Evolutionary conservation across 2,797 vertebrate species (phyloP), one percentile per base, ranked within the genome.

Genomic region (Chloroceryle inda): DNA sequence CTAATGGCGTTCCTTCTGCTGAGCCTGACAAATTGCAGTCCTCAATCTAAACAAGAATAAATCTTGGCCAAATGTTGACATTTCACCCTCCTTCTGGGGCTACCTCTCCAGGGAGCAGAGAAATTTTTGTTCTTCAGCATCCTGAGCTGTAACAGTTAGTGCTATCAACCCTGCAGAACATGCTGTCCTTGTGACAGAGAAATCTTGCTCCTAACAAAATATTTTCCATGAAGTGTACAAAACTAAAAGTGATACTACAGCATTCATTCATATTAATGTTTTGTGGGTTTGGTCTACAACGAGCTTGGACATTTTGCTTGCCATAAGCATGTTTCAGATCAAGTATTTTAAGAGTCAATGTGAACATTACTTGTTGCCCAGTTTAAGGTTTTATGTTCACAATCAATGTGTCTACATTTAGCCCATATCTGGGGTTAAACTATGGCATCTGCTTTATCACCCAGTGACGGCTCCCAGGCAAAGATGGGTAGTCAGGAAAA

Each of bases 11-110:
- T 66, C 89, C 92, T 95, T 94, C 88, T 95, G 92, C 92, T 86
- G 89, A 89, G 82, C 66, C 76, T 95, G 87, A 96, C 59, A 76
- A 96, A 95, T 96, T 94, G 55, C 56, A 84, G 73, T 72, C 49
- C 69, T 96, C 79, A 88, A 88, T 79, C 85, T 85, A 94, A 96
- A 94, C 91, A 94, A 77, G 73, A 85, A 91, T 96, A 92, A 96
- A 94, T 94, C 91, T 86, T 86, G 75, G 38, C 59, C 47, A 74
- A 67, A 76, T 50, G 87, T 77, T 94, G 86, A 82, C 69, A 64
- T 79, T 94, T 88, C 38, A 53, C 62, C 73, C 42, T 94, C 61
- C 53, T 93, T 45, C 52, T 79, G 67, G 44, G 64, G 16, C 45
- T 71, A 1, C 9, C 26, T 92, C 37, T 91, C 63, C 8, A 62